These are phyloP conservation scores for Drosophila guanche DNA, from an alignment of 1,140 invertebrate genomes.

Conservation along the genomic window DNA sequence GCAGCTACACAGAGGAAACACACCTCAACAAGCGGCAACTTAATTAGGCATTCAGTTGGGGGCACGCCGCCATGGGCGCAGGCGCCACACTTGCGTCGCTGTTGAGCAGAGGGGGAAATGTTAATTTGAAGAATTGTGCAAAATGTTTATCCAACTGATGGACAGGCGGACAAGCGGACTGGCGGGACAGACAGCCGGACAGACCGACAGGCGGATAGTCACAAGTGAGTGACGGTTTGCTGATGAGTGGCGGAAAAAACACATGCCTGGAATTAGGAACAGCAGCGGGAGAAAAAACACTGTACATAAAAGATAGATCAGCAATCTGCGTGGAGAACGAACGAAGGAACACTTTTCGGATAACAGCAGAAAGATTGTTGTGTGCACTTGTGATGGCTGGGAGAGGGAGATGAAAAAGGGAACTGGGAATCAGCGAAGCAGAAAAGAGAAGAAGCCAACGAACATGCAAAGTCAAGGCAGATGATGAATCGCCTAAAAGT, in stretches of 20 bases:
- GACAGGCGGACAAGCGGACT: constrained; percentile 5
- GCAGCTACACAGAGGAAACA: constrained; percentile 11
- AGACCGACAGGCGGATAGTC: not conserved
- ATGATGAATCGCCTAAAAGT: constrained; percentile 65
- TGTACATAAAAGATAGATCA: constrained; percentile 23
- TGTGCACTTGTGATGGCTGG: too few species aligned
- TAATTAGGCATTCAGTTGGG: constrained; percentile 67
- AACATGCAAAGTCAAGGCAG: constrained; percentile 55
- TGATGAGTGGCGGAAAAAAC: constrained; percentile 46
- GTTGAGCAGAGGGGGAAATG: constrained; percentile 25
- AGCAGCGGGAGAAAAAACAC: constrained; percentile 19
- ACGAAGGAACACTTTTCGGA: constrained; percentile 14
- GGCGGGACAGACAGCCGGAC: not conserved
- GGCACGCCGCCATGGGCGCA: constrained; percentile 34
- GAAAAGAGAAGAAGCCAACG: constrained; percentile 39
- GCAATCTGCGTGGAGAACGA: constrained; percentile 22
- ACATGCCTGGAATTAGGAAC: constrained; percentile 20
- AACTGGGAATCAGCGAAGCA: constrained; percentile 36
- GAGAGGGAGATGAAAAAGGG: not conserved
- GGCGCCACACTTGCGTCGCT: constrained; percentile 57
- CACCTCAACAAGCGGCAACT: constrained; percentile 37
- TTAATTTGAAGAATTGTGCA: constrained; percentile 53
- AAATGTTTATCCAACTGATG: constrained; percentile 40
- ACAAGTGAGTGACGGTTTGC: constrained; percentile 54
- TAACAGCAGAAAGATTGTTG: too few species aligned